phyloP scores from a whole-genome alignment of 2,113 vertebrate genomes.

The Astur gentilis region DNA sequence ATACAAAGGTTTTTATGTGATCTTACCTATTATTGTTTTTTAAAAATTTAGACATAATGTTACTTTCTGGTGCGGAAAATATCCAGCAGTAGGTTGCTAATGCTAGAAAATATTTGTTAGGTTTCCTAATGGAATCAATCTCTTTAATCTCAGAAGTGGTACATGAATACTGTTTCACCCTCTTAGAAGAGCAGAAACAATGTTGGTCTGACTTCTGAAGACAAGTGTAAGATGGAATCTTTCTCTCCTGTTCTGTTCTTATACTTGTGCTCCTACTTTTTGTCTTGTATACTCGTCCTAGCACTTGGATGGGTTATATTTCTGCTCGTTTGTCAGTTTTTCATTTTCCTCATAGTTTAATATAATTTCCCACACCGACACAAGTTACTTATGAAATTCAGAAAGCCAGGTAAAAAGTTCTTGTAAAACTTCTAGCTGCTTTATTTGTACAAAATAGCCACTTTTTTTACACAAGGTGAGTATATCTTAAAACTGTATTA shows the following conservation, averaged over 20 bases:
- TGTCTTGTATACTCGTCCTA: accelerated
- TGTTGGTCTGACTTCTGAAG: neutral
- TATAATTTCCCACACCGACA: neutral
- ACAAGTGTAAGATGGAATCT: neutral
- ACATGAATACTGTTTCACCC: neutral
- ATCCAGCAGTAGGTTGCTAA: neutral
- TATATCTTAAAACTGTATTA: neutral
- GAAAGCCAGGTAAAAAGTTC: neutral
- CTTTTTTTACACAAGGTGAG: neutral
- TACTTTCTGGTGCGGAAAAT: neutral
- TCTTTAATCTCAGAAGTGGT: neutral
- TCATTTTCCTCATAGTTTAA: neutral
- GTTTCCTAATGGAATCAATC: neutral
- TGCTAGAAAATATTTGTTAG: neutral
- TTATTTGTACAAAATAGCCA: neutral
- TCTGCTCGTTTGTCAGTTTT: neutral
- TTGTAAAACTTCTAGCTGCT: neutral
- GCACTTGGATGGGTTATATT: neutral
- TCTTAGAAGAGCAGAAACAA: neutral
- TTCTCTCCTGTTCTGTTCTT: neutral
- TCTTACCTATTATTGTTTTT: neutral
- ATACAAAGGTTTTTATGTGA: neutral
- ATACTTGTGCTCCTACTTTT: neutral
- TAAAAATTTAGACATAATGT: neutral
- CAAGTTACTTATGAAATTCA: neutral